Evolutionary conservation across 2,113 vertebrate species (phyloP).

Genomic region (Leucopsar rothschildi): DNA sequence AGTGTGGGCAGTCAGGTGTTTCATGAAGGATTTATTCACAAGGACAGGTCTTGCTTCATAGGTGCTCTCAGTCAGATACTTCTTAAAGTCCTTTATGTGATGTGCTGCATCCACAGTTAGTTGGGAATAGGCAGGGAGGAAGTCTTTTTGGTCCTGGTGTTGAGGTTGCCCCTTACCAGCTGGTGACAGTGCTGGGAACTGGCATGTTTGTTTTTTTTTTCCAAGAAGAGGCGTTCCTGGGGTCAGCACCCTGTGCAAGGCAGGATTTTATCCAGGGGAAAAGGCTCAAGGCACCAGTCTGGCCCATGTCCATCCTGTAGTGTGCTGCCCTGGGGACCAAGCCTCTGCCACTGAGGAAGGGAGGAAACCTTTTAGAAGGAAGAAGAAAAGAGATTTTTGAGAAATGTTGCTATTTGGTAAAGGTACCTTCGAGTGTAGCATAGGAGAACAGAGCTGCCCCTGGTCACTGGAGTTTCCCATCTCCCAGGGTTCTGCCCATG

Average conservation of each 20-base stretch:
- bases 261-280: neutral
- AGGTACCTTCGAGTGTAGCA: neutral
- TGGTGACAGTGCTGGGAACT: rapidly evolving
- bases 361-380: neutral
- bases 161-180: neutral
- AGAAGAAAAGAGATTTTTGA: neutral
- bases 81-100: neutral
- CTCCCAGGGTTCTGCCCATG: neutral
- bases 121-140: neutral
- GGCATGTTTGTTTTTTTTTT: neutral
- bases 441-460: neutral
- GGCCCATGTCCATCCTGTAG: neutral
- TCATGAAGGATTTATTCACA: neutral
- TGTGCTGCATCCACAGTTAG: neutral
- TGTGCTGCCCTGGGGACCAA: neutral
- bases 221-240: neutral
- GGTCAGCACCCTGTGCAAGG: neutral
- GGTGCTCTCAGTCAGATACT: neutral
- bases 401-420: neutral
- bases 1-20: neutral
- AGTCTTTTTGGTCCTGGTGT: neutral
- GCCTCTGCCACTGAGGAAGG: neutral
- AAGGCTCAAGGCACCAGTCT: neutral
- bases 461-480: neutral
- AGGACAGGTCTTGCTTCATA: neutral